Base-by-base conservation (phyloP, 2,797 vertebrate genomes). In the Enteromius afrohamiltoni region DNA sequence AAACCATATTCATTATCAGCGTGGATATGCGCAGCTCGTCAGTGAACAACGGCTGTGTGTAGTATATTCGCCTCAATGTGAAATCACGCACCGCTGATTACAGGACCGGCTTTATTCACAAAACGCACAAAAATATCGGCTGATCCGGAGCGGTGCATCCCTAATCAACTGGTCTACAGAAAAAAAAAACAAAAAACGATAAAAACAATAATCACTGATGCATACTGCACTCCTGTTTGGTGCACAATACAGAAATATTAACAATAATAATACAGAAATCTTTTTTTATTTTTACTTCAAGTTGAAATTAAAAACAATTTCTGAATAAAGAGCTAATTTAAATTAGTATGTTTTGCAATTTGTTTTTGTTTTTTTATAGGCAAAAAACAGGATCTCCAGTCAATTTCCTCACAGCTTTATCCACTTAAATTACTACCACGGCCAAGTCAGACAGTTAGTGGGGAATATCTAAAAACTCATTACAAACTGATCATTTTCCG, bases 401-500 rank as follows among this genome's bases (percentile, higher is more conserved):
- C 23, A 51, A 51, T 55, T 82, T n/a, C 19, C 26, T 34, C 13
- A 75, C n/a, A 60, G 40, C 23, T 71, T 49, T 23, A 68, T 13
- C 45, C 47, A 37, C 29, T 11, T 13, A 23, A 14, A 45, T 26
- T 64, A 8, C 19, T 34, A 83, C 47, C 45, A 34, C 21, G 40
- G 65, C 21, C 31, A 69, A 70, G 19, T 82, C 37, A 82, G 29
- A 64, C 58, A 75, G 60, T 74, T 74, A 65, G 29, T 65, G 60
- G 29, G 8, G 10, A 77, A 71, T 62, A 71, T 77, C 55, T 78
- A 70, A 37, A 83, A 77, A 69, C 75, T 78, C 67, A 78, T 71
- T 69, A 78, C 53, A 83, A 78, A 78, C 74, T 62, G 65, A 83
- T 78, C 21, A 71, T 78, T 83, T 83, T 83, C 82, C 8, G 37